phyloP scores from a whole-genome alignment of 2,113 vertebrate species.

The Castor canadensis region DNA sequence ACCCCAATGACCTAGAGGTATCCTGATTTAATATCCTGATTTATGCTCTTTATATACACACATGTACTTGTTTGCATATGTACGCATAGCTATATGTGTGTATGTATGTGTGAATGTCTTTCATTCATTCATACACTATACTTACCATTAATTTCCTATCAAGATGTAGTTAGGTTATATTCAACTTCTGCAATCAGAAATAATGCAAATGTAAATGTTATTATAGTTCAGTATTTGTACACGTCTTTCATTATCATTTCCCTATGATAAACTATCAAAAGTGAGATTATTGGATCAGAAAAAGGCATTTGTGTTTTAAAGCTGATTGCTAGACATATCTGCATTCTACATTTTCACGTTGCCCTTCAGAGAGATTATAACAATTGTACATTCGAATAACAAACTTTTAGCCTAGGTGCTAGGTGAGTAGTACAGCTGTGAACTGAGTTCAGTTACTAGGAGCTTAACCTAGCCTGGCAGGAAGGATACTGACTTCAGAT shows the following conservation, averaged over 20 bases:
- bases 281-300: conserved; percentile 10
- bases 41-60: background rate
- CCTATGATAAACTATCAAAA: conserved; percentile 34
- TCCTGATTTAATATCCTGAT: background rate
- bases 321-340: background rate
- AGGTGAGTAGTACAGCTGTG: background rate
- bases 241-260: background rate
- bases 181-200: background rate
- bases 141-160: background rate
- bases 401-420: background rate
- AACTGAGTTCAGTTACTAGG: background rate
- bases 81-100: background rate
- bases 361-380: conserved; percentile 11
- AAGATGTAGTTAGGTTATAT: background rate
- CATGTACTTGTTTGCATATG: background rate
- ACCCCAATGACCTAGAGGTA: conserved; percentile 8
- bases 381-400: background rate
- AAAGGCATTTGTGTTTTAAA: conserved; percentile 45
- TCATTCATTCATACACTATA: background rate
- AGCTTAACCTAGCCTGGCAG: background rate
- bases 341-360: background rate
- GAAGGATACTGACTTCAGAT: background rate
- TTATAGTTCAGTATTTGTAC: conserved; percentile 4
- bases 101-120: background rate
- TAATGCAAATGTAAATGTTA: background rate